phyloP scores from a whole-genome alignment of 1,140 invertebrate species.

The Ceratitis capitata region DNA sequence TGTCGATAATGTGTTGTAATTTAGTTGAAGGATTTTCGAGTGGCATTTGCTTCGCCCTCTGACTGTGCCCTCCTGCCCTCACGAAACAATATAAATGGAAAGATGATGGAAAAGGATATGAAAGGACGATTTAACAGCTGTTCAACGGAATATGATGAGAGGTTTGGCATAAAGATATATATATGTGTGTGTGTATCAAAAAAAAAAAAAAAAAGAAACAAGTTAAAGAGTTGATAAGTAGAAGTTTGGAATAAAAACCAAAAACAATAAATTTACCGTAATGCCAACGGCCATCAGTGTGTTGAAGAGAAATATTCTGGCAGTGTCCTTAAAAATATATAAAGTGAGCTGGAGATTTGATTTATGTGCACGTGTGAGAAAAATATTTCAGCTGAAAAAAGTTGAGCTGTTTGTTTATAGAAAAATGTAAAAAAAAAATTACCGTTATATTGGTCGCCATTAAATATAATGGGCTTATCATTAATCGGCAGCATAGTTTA shows the following conservation, averaged over 20 bases:
- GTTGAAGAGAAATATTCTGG: background rate
- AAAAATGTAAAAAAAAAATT: background rate
- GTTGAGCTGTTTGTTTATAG: background rate
- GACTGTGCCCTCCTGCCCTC: background rate
- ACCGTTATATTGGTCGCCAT: background rate
- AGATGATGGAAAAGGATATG: slow-evolving; percentile 21
- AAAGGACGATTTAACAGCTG: slow-evolving; percentile 15
- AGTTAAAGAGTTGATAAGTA: background rate
- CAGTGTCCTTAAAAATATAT: background rate
- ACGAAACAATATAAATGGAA: background rate
- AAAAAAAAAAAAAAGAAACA: background rate
- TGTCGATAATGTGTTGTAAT: slow-evolving; percentile 47
- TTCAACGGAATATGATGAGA: slow-evolving; percentile 4
- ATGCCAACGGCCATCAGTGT: background rate
- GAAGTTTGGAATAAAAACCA: background rate
- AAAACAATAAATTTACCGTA: background rate
- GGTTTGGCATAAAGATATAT: background rate
- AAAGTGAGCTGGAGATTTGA: background rate
- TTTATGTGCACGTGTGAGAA: background rate
- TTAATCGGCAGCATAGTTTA: background rate
- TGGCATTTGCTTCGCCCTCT: background rate
- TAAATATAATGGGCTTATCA: background rate
- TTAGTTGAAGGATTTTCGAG: slow-evolving; percentile 39
- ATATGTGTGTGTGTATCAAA: background rate
- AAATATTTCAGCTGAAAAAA: background rate